Evolutionary conservation across 2,888 invertebrate genomes (phyloP).

Genomic region (Patella pellucida): DNA sequence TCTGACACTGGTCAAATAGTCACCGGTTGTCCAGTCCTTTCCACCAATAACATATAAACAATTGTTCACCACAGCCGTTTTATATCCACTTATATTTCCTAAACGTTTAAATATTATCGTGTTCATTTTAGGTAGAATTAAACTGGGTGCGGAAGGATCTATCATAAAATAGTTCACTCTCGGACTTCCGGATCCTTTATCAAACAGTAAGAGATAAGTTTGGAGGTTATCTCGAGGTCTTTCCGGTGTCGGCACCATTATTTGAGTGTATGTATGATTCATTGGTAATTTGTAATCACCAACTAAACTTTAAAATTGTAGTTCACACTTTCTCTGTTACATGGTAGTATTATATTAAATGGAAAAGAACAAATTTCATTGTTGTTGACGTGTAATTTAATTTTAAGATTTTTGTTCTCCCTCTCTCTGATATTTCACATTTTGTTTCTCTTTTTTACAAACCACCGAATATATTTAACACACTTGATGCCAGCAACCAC

Average conservation of each 20-base stretch:
- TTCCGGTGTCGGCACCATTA: background rate
- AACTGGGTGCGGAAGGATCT: slow-evolving; percentile 46
- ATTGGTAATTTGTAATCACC: too few relatives aligned
- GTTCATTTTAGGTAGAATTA: slow-evolving; percentile 56
- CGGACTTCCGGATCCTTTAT: slow-evolving; percentile 53
- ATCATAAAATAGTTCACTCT: slow-evolving; percentile 59
- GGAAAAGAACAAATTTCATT: too few relatives aligned
- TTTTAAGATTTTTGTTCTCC: too few relatives aligned
- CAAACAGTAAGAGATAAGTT: slow-evolving; percentile 59
- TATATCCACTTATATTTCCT: slow-evolving; percentile 53
- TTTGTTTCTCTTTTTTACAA: too few relatives aligned
- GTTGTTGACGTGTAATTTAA: too few relatives aligned
- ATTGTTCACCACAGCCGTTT: slow-evolving; percentile 50
- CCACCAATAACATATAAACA: slow-evolving; percentile 58
- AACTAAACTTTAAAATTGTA: too few relatives aligned
- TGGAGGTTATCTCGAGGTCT: background rate
- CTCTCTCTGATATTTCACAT: too few relatives aligned
- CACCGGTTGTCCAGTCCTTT: slow-evolving; percentile 54
- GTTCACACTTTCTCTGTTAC: too few relatives aligned
- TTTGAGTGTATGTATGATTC: too few relatives aligned
- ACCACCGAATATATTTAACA: too few relatives aligned
- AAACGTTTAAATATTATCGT: slow-evolving; percentile 45
- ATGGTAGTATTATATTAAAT: too few relatives aligned
- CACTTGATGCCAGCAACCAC: too few relatives aligned
- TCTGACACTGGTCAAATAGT: slow-evolving; percentile 42